Evolutionary conservation across 2,888 invertebrate species (phyloP).

Genomic region (Drosophila nigricruria): DNA sequence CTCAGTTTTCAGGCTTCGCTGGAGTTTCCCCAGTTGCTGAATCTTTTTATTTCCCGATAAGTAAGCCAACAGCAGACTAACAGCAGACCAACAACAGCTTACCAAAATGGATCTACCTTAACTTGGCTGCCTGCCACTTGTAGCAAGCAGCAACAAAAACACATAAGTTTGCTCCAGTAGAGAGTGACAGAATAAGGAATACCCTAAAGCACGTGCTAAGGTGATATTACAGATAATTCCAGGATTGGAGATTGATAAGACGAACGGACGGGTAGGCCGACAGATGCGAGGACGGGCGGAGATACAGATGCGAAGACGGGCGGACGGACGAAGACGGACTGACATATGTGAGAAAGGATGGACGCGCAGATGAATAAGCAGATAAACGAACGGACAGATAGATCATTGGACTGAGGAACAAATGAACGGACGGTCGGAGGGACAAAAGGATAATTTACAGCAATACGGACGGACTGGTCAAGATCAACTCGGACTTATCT

Average conservation of each 20-base stretch:
- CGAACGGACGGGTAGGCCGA: neutral
- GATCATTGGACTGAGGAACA: no score
- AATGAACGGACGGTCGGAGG: neutral
- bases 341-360: no score
- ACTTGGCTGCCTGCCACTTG: conserved; percentile 54
- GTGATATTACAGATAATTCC: no score
- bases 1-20: conserved; percentile 7
- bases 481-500: neutral
- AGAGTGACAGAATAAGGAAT: neutral
- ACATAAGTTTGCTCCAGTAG: neutral
- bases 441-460: no score
- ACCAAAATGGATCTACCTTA: conserved; percentile 52
- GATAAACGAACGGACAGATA: neutral
- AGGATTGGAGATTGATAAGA: no score
- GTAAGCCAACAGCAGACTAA: conserved; percentile 17
- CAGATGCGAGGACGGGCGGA: neutral
- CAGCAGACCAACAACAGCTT: conserved; percentile 22
- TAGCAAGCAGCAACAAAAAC: conserved; percentile 32
- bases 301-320: neutral
- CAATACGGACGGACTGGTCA: neutral
- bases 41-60: conserved; percentile 74
- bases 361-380: neutral
- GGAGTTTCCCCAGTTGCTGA: conserved; percentile 4
- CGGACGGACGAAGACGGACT: neutral
- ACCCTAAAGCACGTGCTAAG: neutral